Percentiles rank a stretch among this genome's conserved stretches.
Conservation (phyloP, 2,888 invertebrate genomes). For the Drosophila nigricruria region DNA sequence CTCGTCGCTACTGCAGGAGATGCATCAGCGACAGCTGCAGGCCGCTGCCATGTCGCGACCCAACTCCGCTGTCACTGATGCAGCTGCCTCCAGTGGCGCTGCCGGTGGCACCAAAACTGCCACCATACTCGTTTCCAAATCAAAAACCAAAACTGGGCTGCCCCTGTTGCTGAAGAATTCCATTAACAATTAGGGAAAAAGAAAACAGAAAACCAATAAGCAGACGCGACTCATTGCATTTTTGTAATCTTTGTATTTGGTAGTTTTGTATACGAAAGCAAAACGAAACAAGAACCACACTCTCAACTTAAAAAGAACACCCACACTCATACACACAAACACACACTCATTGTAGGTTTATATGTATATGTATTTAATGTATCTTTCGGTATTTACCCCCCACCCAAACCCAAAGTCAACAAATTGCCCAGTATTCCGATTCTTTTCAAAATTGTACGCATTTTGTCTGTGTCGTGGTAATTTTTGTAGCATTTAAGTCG, state of each 20-base stretch:
- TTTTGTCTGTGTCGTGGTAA: conserved; percentile 47
- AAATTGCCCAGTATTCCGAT: conserved; percentile 49
- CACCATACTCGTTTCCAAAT: conserved; percentile 85
- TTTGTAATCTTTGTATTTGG: conserved; percentile 75
- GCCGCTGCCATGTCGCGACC: conserved; percentile 40
- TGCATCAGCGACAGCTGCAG: conserved; percentile 74
- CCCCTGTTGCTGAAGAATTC: conserved; percentile 85
- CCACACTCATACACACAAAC: conserved; percentile 17
- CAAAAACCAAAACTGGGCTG: conserved; percentile 86
- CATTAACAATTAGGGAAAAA: conserved; percentile 82
- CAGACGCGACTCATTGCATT: conserved; percentile 45
- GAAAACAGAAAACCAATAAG: conserved; percentile 14
- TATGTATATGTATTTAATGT: conserved; percentile 49
- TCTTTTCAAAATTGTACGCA: conserved; percentile 37
- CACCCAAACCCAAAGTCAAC: conserved; percentile 23
- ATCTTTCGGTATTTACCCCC: conserved; percentile 36
- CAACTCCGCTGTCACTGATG: conserved; percentile 33
- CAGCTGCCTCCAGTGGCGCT: conserved; percentile 37
- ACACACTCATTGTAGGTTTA: conserved; percentile 42
- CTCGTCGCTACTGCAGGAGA: conserved; percentile 75
- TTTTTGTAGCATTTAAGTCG: conserved; percentile 54
- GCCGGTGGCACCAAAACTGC: conserved; percentile 83
- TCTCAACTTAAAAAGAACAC: conserved; percentile 6
- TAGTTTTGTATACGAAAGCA: conserved; percentile 68
- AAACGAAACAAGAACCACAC: conserved; percentile 12